Evolutionary conservation across 2,113 vertebrate genomes (phyloP).

Genomic region (Fulica atra): DNA sequence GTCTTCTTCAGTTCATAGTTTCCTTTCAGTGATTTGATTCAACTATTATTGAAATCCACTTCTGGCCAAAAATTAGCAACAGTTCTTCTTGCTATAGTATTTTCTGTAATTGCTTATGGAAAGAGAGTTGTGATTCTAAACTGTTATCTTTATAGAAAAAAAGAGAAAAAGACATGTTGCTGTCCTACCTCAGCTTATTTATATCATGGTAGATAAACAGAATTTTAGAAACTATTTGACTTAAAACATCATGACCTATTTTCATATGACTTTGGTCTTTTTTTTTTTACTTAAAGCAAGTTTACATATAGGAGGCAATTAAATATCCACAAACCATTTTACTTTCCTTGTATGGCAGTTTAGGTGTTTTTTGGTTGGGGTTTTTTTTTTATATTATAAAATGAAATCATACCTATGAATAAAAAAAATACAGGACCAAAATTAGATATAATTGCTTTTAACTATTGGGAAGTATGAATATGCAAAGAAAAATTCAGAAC

Average conservation of each 20-base stretch:
- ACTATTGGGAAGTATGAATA: neutral
- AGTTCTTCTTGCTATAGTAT: neutral
- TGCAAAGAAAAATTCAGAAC: neutral
- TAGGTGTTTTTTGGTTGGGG: no score
- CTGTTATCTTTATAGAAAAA: neutral
- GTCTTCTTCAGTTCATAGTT: neutral
- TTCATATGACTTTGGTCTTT: neutral
- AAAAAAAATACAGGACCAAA: neutral
- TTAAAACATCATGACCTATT: neutral
- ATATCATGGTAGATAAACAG: neutral
- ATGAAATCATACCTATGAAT: neutral
- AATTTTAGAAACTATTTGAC: neutral
- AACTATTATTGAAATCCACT: neutral
- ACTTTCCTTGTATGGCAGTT: neutral
- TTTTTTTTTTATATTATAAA: neutral
- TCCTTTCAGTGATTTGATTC: neutral
- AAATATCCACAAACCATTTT: neutral
- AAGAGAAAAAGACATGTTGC: neutral
- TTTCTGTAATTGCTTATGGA: neutral
- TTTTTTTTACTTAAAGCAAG: neutral
- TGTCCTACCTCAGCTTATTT: neutral
- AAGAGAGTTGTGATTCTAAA: neutral
- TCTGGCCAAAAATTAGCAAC: neutral
- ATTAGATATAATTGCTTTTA: neutral
- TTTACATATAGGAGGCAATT: neutral